Evolutionary conservation across 64 coral and sea anemone genomes (phyloP).

Genomic region (Catalaphyllia jardinei): DNA sequence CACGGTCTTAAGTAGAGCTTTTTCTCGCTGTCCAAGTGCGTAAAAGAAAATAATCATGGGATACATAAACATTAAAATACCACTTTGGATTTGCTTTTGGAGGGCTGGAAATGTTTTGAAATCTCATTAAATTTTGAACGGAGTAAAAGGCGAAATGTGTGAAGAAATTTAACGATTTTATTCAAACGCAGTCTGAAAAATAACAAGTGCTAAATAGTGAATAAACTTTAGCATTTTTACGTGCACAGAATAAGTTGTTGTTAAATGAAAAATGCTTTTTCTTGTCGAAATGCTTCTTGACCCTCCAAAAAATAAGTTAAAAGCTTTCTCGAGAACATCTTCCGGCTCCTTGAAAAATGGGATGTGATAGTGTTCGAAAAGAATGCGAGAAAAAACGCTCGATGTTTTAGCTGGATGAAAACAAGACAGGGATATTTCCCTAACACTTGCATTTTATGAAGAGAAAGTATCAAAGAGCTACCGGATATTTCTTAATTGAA

Average conservation of each 20-base stretch:
- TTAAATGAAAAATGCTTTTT: not conserved
- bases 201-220: not conserved
- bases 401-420: not conserved
- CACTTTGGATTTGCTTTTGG: not conserved
- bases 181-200: not conserved
- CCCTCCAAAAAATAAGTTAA: not conserved
- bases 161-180: not conserved
- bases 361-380: too few relatives aligned
- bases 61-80: not conserved
- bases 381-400: not conserved
- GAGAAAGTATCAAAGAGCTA: constrained; percentile 45
- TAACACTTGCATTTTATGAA: constrained; percentile 41
- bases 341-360: not conserved
- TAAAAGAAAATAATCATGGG: constrained; percentile 8
- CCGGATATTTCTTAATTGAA: constrained; percentile 91
- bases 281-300: not conserved
- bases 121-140: constrained; percentile 44
- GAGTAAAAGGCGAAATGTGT: constrained; percentile 14
- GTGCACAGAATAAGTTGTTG: not conserved
- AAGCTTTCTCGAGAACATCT: not conserved
- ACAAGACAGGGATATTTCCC: not conserved
- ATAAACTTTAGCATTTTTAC: not conserved
- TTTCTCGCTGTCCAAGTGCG: constrained; percentile 2
- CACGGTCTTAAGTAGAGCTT: constrained; percentile 25
- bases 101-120: constrained; percentile 13